Percentiles rank a stretch among this genome's conserved stretches.
Evolutionary conservation across 2,797 vertebrate species (phyloP).

Genomic region (Lacerta viridis): DNA sequence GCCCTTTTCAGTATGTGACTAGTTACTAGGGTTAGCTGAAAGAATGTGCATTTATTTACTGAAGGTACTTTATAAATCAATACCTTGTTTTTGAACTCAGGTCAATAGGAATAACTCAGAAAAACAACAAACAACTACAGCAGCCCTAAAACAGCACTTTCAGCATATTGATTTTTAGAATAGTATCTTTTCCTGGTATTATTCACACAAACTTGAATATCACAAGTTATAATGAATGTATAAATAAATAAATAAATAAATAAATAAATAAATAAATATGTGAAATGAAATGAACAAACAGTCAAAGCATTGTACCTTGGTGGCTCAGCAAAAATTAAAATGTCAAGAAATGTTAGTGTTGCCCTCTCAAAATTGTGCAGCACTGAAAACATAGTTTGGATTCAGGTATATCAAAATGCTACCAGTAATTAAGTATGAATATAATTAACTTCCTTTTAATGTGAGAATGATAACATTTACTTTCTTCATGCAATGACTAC

Average conservation of each 20-base stretch:
- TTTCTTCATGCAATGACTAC: not conserved
- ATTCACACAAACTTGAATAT: conserved; percentile 76
- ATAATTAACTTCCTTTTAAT: not conserved
- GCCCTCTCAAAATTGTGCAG: conserved; percentile 11
- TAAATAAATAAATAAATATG: not conserved
- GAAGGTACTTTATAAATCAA: conserved; percentile 84
- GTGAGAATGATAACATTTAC: not conserved
- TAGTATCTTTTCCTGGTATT: conserved; percentile 82
- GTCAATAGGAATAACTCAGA: conserved; percentile 83
- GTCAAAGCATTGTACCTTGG: not conserved
- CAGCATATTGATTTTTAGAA: conserved; percentile 78
- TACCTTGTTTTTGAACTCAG: conserved; percentile 82
- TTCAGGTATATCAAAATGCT: not conserved
- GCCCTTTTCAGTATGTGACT: conserved; percentile 63
- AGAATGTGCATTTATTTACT: conserved; percentile 80
- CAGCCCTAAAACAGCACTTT: conserved; percentile 81
- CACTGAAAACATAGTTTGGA: not conserved
- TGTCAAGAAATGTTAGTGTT: conserved; percentile 9
- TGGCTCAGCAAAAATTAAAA: conserved; percentile 1
- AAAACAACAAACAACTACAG: conserved; percentile 79
- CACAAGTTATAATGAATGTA: conserved; percentile 70
- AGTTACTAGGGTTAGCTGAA: conserved; percentile 75
- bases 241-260: not conserved
- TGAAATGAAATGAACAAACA: not conserved
- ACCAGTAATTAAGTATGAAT: conserved; percentile 5